Evolutionary conservation across 2,113 vertebrate species (phyloP).

Genomic region (Lucifuga dentata): DNA sequence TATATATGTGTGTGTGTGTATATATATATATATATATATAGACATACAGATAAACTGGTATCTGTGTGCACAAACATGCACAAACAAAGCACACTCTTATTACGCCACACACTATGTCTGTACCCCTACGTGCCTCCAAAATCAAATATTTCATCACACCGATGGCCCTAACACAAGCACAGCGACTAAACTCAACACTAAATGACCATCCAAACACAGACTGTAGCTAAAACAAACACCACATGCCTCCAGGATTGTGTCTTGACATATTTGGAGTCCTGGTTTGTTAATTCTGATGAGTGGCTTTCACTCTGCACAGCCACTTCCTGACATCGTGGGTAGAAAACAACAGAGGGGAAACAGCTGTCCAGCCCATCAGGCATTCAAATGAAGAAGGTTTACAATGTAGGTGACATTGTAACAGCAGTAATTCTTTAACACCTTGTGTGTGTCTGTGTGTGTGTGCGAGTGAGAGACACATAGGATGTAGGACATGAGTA

Average conservation of each 20-base stretch:
- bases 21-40: too few species aligned
- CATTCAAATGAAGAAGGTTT: conserved; percentile 14
- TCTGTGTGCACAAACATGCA: too few species aligned
- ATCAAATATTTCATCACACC: conserved; percentile 23
- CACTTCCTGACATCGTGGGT: conserved; percentile 27
- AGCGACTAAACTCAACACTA: conserved; percentile 30
- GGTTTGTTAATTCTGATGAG: conserved; percentile 29
- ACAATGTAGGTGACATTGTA: conserved; percentile 12
- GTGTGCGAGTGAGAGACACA: neutral
- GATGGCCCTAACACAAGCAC: neutral
- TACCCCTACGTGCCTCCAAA: neutral
- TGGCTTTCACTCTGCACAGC: conserved; percentile 22
- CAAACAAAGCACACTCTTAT: too few species aligned
- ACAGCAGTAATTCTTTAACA: neutral
- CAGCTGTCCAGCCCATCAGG: conserved; percentile 26
- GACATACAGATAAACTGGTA: too few species aligned
- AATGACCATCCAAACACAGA: conserved; percentile 5
- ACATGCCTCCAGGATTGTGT: conserved; percentile 12
- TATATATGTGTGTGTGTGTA: too few species aligned
- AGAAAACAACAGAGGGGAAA: conserved; percentile 27
- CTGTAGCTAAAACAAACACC: conserved; percentile 30
- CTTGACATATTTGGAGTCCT: conserved; percentile 36
- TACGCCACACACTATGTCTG: neutral
- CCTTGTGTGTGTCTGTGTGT: neutral
- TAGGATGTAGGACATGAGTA: too few species aligned